Conservation (phyloP, 2,113 vertebrate genomes). For the Gallinago paraguaiae region DNA sequence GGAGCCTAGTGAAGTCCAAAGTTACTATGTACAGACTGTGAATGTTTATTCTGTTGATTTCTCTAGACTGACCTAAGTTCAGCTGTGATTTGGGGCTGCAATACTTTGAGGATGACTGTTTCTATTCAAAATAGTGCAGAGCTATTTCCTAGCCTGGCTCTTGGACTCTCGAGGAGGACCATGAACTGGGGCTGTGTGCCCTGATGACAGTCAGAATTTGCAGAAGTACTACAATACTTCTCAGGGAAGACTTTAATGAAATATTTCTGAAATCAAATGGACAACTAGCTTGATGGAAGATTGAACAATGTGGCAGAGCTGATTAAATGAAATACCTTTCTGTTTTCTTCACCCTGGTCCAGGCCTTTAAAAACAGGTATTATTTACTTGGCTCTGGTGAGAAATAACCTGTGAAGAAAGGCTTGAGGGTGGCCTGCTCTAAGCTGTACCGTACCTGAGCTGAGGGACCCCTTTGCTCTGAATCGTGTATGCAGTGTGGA, state of each 20-base stretch:
- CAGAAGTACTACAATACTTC: not conserved
- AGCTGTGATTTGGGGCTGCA: not conserved
- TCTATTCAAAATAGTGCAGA: not conserved
- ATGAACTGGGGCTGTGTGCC: not conserved
- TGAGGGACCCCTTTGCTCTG: not conserved
- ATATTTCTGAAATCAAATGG: not conserved
- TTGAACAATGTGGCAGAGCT: not conserved
- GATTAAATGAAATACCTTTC: not conserved
- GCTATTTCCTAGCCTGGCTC: not conserved
- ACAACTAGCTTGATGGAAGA: not conserved
- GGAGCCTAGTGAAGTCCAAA: not conserved
- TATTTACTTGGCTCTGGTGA: not conserved
- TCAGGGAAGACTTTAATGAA: not conserved
- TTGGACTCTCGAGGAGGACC: not conserved
- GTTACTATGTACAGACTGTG: not conserved
- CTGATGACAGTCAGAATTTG: not conserved
- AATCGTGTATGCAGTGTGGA: not conserved
- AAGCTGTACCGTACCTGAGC: not conserved
- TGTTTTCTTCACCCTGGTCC: not conserved
- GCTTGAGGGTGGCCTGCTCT: not conserved
- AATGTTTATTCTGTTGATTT: not conserved
- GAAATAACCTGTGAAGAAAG: not conserved
- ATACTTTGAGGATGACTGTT: not conserved
- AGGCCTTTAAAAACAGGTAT: not conserved
- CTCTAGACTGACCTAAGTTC: not conserved